Percentiles rank a stretch among this genome's conserved stretches.
These are phyloP conservation scores for Lysandra coridon DNA, from an alignment of 2,888 invertebrate genomes.

Conservation along the genomic window DNA sequence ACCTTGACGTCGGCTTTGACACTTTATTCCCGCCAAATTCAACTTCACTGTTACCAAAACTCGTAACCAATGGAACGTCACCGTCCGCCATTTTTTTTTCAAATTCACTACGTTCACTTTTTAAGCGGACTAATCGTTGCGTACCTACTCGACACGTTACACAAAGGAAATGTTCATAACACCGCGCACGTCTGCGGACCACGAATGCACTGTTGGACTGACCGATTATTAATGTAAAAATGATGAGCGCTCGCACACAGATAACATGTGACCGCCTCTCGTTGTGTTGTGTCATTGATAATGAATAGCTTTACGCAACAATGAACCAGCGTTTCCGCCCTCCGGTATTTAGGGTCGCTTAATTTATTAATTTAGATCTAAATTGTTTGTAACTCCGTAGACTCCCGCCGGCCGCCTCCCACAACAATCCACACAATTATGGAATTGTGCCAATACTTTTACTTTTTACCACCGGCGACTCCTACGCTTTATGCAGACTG, in stretches of 20 bases:
- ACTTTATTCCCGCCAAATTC: constrained; percentile 71
- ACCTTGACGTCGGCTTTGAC: constrained; percentile 71
- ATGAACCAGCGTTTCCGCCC: constrained; percentile 36
- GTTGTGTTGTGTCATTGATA: constrained; percentile 66
- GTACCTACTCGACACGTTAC: constrained; percentile 28
- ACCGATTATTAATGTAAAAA: constrained; percentile 69
- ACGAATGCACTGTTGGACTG: constrained; percentile 58
- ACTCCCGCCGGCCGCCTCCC: background rate
- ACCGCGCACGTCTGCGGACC: constrained; percentile 50
- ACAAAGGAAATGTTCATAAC: constrained; percentile 37
- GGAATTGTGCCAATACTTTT: constrained; percentile 11
- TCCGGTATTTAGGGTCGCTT: constrained; percentile 32
- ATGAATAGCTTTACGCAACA: constrained; percentile 52
- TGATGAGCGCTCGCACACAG: constrained; percentile 61
- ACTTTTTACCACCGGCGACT: background rate
- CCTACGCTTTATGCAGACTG: background rate
- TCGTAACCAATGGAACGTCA: constrained; percentile 70
- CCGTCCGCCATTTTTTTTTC: constrained; percentile 65
- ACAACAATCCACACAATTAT: background rate
- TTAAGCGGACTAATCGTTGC: constrained; percentile 34
- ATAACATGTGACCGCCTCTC: constrained; percentile 65
- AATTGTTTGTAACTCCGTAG: background rate
- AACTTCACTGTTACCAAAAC: constrained; percentile 69
- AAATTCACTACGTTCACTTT: constrained; percentile 42
- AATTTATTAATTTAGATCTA: constrained; percentile 30